Evolutionary conservation across 2,113 vertebrate genomes (phyloP), one percentile per base, ranked within the genome.

Genomic region (Istiophorus platypterus): DNA sequence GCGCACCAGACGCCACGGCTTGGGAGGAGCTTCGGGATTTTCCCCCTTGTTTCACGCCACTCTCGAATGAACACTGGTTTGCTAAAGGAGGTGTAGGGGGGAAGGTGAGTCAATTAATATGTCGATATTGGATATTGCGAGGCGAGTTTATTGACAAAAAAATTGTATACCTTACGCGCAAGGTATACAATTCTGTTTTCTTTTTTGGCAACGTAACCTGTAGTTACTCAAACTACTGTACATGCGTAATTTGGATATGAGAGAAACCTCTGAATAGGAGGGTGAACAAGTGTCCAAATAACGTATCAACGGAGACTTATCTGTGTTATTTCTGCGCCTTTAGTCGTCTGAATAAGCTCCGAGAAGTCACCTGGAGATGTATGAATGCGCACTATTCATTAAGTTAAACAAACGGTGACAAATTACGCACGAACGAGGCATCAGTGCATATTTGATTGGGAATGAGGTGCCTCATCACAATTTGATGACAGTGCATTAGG

Each of bases 21-120:
- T 88, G 89, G 91, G 92, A 93, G 93, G 92, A 94, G 93, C 91
- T 90, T 89, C 79, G 72, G 68, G 73, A 76, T 88, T 81, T 84
- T 42, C 11, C 37, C 67, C 70, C 78, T 81, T 74, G 81, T 84
- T 89, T 41, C 72, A 77, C 85, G 68, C 85, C 87, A 78, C 67
- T 89, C 66, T 86, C 72, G 49, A 66, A 34, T 80, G 76, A 92
- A 85, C 85, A 90, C 75, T 37, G 80, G 77, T 47, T 78, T 80
- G 76, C 79, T 58, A 81, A 82, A 80, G 87, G 82, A 89, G 68
- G 86, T 54, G 80, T 70, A 85, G 41, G 29, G 17, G 37, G n/a
- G 80, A 90, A 92, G 94, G 94, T 94, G 86, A 93, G 94, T 94
- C n/a, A 47, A 24, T 70, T 57, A 49, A 66, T 67, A 9, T 52